These are phyloP conservation scores for Natrix natrix DNA, from an alignment of 2,797 vertebrate species.

Conservation along the genomic window DNA sequence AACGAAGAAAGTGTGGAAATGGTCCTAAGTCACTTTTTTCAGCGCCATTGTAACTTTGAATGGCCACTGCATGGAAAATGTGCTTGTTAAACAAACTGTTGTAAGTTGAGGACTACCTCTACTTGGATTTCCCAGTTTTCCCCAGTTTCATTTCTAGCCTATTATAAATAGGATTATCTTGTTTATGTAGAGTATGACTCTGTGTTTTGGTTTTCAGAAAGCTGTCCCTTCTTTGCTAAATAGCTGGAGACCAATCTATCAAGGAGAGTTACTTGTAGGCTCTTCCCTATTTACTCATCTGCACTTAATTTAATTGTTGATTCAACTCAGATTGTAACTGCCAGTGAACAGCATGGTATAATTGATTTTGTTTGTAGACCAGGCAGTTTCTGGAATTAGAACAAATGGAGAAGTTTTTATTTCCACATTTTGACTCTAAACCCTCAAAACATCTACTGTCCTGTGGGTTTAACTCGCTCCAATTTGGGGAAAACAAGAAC, in stretches of 20 bases:
- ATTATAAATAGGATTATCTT: not conserved
- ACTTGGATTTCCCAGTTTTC: not conserved
- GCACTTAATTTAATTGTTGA: not conserved
- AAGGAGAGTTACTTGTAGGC: not conserved
- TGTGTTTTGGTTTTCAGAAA: not conserved
- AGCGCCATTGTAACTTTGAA: not conserved
- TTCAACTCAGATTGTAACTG: not conserved
- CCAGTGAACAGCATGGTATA: not conserved
- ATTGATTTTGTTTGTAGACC: not conserved
- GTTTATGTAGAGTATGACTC: not conserved
- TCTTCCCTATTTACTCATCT: not conserved
- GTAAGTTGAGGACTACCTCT: not conserved
- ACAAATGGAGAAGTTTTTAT: not conserved
- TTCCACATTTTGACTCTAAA: not conserved
- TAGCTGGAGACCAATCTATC: not conserved
- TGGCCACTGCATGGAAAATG: too few relatives aligned
- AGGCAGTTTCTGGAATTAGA: not conserved
- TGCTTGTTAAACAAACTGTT: not conserved
- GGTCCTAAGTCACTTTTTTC: not conserved
- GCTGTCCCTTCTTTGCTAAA: not conserved
- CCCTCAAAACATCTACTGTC: not conserved
- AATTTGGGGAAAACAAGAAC: not conserved
- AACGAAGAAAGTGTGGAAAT: not conserved
- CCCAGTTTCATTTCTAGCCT: not conserved
- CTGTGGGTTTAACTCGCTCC: not conserved